A percentile compares a stretch with the other conserved stretches of the same genome.
Conservation (phyloP, 2,888 invertebrate genomes). For the Myopa testacea region DNA sequence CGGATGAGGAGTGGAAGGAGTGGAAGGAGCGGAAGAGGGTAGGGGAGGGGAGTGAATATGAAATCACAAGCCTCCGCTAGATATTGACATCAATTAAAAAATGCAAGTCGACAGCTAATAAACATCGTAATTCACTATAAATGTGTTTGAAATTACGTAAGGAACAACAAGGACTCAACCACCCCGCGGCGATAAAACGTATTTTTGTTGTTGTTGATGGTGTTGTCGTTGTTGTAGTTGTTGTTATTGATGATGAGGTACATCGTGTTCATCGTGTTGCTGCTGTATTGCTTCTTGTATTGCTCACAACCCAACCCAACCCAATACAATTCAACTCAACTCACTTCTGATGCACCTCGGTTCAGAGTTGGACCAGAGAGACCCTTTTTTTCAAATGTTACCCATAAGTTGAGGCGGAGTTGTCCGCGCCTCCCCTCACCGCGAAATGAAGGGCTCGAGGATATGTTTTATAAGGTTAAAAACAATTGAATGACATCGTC, state of each 20-base stretch:
- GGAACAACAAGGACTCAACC: conserved; percentile 8
- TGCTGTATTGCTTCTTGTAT: not conserved
- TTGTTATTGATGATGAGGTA: not conserved
- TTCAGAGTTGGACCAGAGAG: too few species aligned
- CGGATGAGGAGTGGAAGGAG: not conserved
- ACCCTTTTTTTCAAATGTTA: not conserved
- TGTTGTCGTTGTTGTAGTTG: not conserved
- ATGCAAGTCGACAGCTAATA: conserved; percentile 62
- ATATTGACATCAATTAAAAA: conserved; percentile 64
- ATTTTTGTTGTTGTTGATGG: not conserved
- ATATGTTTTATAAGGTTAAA: conserved; percentile 23
- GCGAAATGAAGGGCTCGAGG: not conserved
- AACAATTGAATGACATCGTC: conserved; percentile 29
- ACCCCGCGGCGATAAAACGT: conserved; percentile 41
- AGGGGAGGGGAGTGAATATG: not conserved
- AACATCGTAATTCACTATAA: conserved; percentile 62
- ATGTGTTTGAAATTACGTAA: conserved; percentile 53
- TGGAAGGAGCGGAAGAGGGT: not conserved
- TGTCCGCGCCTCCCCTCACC: not conserved
- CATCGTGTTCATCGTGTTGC: not conserved
- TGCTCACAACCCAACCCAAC: not conserved
- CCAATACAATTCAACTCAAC: not conserved
- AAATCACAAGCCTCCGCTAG: too few species aligned
- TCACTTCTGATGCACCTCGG: too few species aligned
- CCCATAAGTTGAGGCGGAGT: too few species aligned